phyloP scores from a whole-genome alignment of 2,113 vertebrate species.

The Recurvirostra avosetta region DNA sequence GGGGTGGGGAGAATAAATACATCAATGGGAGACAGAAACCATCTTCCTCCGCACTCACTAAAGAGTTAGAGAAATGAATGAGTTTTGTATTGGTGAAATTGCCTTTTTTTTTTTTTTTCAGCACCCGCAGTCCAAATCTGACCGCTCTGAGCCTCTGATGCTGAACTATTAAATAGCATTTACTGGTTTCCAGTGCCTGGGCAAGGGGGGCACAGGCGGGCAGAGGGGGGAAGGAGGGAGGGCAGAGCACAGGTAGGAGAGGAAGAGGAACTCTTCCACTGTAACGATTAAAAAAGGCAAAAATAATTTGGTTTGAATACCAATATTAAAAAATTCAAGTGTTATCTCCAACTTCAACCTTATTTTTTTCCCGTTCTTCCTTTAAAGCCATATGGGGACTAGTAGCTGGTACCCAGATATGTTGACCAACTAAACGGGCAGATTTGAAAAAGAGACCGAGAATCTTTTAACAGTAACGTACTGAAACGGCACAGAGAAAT shows the following conservation, averaged over 20 bases:
- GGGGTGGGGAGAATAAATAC: neutral
- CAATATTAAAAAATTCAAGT: neutral
- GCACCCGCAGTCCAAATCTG: neutral
- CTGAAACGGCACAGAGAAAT: neutral
- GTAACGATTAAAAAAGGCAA: neutral
- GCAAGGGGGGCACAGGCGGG: rapidly evolving
- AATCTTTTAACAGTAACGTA: neutral
- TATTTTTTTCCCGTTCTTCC: neutral
- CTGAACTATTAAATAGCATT: neutral
- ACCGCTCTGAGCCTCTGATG: neutral
- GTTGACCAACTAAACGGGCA: rapidly evolving
- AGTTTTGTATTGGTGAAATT: neutral
- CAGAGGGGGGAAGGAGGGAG: rapidly evolving
- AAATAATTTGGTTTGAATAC: neutral
- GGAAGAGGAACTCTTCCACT: rapidly evolving
- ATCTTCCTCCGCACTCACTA: neutral
- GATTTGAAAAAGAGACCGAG: neutral
- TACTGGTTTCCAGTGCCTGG: neutral
- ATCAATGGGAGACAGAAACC: neutral
- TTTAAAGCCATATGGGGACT: neutral
- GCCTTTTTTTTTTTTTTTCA: neutral
- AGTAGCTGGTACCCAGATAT: neutral
- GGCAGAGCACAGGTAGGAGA: neutral
- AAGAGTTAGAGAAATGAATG: neutral
- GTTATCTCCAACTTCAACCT: neutral